Evolutionary conservation across 2,113 vertebrate genomes (phyloP), one percentile per base, ranked within the genome.

Genomic region (Willisornis vidua): DNA sequence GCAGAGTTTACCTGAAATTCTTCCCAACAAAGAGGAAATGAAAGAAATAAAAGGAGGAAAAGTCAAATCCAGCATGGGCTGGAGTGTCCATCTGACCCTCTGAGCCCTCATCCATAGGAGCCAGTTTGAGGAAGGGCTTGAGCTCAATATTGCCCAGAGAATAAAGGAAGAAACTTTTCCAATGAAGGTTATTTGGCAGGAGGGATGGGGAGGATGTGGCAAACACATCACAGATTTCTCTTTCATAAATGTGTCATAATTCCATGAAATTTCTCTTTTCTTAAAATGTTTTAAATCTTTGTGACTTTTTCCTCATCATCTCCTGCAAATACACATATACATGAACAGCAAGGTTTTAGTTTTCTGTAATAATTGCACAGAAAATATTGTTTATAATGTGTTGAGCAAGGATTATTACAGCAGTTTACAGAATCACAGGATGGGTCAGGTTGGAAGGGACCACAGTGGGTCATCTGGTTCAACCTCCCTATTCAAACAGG

Each of bases 1-100:
- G 62, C 41, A 24, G 41, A 8, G 41, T 90, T 92, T 88, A 61
- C 57, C 7, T 29, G 92, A 94, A 96, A 85, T 73, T 58, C 72
- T 87, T 52, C 66, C 70, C 70, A n/a, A 70, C 71, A 72, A 58
- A 43, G 39, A 73, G 33, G 51, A 88, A 89, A 74, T 55, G 85
- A 52, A 52, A 13, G 33, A 61, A 75, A 57, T 54, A 49, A 89
- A 52, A 62, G 55, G 39, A 67, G 54, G 54, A 63, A 54, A 11
- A 22, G n/a, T 39, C 10, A 55, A 29, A 39, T 10, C 57, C 2
- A 1, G 57, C 14, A 5, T 8, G 2, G 1, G 5, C 14, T 12
- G 49, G 12, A 10, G 33, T 12, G 43, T 39, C 66, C 16, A 19
- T 63, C 37, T n/a, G 41, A 33, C 25, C 45, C 35, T 31, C 35